Conservation (phyloP, 2,797 vertebrate species). For the Cygnus olor region DNA sequence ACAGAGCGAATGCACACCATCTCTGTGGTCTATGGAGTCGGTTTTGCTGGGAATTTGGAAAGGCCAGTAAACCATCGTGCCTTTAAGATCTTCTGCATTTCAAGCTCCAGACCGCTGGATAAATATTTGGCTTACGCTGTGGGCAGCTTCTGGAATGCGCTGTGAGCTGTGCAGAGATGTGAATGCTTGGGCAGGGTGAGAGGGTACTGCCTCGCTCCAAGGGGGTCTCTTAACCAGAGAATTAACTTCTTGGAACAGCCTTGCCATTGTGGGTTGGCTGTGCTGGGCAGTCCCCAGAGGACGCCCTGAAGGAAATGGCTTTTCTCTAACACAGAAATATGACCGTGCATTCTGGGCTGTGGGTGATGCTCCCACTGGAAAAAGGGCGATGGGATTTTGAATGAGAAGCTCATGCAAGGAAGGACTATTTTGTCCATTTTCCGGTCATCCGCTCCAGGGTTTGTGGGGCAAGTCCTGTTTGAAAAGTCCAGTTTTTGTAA, state of each 20-base stretch:
- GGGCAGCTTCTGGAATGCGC: background rate
- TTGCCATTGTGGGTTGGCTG: background rate
- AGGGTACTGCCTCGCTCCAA: background rate
- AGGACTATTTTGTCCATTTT: background rate
- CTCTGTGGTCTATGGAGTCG: background rate
- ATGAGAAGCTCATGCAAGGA: background rate
- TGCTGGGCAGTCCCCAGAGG: background rate
- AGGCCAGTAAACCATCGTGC: background rate
- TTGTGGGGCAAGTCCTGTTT: background rate
- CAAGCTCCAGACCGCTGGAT: background rate
- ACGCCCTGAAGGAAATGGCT: background rate
- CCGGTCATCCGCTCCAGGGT: background rate
- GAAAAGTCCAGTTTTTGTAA: background rate
- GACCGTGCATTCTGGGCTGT: background rate
- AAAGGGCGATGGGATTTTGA: background rate
- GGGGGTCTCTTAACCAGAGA: background rate
- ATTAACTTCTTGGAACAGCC: background rate
- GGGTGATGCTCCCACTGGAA: background rate
- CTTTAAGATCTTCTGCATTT: background rate
- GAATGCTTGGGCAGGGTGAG: background rate
- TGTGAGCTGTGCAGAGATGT: background rate
- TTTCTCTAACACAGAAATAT: background rate
- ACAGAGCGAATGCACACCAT: rapidly evolving
- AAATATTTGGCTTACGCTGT: background rate
- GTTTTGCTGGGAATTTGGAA: background rate